Evolutionary conservation across 2,113 vertebrate species (phyloP).

Genomic region (Hippopotamus amphibius): DNA sequence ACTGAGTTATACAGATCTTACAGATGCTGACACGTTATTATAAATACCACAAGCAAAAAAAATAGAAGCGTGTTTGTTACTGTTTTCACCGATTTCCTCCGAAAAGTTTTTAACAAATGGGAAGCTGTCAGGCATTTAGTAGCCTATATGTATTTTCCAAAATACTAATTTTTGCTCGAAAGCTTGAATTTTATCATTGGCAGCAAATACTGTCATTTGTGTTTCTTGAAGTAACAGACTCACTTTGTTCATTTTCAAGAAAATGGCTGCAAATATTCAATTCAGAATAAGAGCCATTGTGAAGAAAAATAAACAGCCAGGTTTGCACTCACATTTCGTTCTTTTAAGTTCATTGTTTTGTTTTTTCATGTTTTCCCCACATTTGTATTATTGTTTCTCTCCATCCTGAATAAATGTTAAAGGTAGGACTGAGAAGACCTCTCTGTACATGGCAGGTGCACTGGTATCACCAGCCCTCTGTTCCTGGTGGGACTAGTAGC

Average conservation of each 20-base stretch:
- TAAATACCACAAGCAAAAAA: background rate
- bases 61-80: background rate
- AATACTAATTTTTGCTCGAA: background rate
- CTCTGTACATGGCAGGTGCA: background rate
- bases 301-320: background rate
- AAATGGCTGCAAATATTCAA: background rate
- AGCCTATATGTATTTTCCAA: background rate
- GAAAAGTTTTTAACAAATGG: background rate
- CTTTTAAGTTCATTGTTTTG: background rate
- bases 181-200: constrained; percentile 1
- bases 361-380: background rate
- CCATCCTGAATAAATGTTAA: background rate
- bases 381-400: background rate
- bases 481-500: background rate
- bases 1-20: background rate
- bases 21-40: background rate
- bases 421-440: background rate
- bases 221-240: background rate
- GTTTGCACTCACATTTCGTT: background rate
- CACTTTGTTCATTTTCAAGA: background rate
- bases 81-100: background rate
- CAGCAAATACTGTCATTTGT: background rate
- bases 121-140: background rate
- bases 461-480: background rate
- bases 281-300: background rate